Conservation (phyloP, 1,140 invertebrate genomes). For the Euschistus heros region DNA sequence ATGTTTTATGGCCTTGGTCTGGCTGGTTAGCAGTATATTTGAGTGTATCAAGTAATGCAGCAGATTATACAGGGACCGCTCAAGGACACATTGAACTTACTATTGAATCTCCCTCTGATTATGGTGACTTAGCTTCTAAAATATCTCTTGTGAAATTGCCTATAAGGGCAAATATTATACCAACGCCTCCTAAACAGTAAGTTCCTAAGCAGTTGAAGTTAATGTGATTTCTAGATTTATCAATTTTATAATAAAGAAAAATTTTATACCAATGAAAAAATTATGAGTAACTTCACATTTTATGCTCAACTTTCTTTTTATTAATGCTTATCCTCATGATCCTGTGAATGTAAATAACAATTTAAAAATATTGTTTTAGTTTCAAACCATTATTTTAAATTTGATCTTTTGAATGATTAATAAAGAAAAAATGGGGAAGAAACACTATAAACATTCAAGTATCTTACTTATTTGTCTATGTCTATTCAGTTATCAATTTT, state of each 20-base stretch:
- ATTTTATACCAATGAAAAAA: too few relatives aligned
- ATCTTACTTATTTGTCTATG: too few relatives aligned
- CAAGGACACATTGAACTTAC: conserved; percentile 77
- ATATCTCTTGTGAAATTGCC: conserved; percentile 67
- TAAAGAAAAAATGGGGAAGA: too few relatives aligned
- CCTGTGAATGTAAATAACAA: not conserved
- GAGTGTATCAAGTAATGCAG: conserved; percentile 50
- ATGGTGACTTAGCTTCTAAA: conserved; percentile 49
- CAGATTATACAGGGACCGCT: conserved; percentile 63
- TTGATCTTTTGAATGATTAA: too few relatives aligned
- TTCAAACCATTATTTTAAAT: conserved; percentile 12
- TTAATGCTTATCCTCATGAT: too few relatives aligned
- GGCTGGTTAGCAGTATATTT: conserved; percentile 77
- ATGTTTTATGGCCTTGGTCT: conserved; percentile 90
- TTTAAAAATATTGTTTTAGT: too few relatives aligned
- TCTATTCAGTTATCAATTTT: too few relatives aligned
- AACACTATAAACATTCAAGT: too few relatives aligned
- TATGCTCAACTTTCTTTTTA: too few relatives aligned
- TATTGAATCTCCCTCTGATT: conserved; percentile 66
- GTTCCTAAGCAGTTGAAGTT: conserved; percentile 18
- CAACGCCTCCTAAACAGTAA: conserved; percentile 57
- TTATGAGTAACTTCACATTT: too few relatives aligned
- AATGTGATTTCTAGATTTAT: too few relatives aligned
- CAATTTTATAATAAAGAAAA: too few relatives aligned
- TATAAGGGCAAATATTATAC: conserved; percentile 58